phyloP scores from a whole-genome alignment of 2,888 invertebrate genomes.

The Pammene fasciana region DNA sequence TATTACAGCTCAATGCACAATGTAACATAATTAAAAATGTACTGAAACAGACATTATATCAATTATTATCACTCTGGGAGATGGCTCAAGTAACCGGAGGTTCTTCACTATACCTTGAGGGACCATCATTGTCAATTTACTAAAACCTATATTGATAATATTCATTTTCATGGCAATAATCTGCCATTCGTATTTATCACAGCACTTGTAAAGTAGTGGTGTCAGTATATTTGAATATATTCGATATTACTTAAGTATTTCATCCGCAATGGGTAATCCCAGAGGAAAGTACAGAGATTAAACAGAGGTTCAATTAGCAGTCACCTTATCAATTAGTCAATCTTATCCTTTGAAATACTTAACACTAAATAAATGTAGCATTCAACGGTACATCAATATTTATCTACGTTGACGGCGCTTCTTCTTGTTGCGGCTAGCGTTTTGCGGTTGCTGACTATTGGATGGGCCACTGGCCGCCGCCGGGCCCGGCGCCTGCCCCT shows the following conservation, averaged over 20 bases:
- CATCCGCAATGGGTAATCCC: slow-evolving; percentile 58
- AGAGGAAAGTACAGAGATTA: slow-evolving; percentile 59
- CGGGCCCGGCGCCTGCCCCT: slow-evolving; percentile 43
- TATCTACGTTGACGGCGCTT: slow-evolving; percentile 74
- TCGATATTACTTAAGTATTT: slow-evolving; percentile 53
- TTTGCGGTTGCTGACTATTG: slow-evolving; percentile 49
- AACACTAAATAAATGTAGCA: slow-evolving; percentile 43
- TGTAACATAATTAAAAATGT: slow-evolving; percentile 35
- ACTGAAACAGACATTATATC: slow-evolving; percentile 22
- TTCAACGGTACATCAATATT: slow-evolving; percentile 47
- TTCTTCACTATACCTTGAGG: slow-evolving; percentile 26
- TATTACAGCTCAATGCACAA: slow-evolving; percentile 34
- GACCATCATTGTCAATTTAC: slow-evolving; percentile 31
- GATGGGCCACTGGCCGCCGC: slow-evolving; percentile 52
- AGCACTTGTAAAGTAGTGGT: slow-evolving; percentile 75
- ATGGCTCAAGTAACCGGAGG: slow-evolving; percentile 32
- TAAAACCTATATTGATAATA: slow-evolving; percentile 35
- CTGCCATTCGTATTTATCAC: slow-evolving; percentile 70
- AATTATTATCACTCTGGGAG: slow-evolving; percentile 38
- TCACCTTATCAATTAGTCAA: slow-evolving; percentile 48
- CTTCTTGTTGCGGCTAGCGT: slow-evolving; percentile 64
- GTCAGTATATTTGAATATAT: slow-evolving; percentile 67
- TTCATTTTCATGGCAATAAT: slow-evolving; percentile 58
- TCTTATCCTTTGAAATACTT: slow-evolving; percentile 44
- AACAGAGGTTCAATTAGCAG: slow-evolving; percentile 58